These are phyloP conservation scores for Theodoxus fluviatilis DNA, from an alignment of 2,888 invertebrate genomes.

Conservation along the genomic window DNA sequence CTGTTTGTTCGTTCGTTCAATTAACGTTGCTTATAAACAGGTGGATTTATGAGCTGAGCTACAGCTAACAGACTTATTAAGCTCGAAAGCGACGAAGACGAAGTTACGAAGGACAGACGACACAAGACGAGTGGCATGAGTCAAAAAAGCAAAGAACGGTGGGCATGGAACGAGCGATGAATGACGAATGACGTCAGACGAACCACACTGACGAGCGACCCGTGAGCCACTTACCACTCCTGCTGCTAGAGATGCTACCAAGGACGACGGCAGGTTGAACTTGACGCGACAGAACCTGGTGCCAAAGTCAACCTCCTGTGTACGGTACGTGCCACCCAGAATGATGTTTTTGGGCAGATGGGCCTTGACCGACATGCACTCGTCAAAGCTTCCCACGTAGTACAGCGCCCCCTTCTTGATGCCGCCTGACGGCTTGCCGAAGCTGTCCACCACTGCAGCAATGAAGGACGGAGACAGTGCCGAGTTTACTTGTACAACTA, in stretches of 20 bases:
- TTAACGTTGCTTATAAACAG: no score
- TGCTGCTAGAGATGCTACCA: constrained; percentile 13
- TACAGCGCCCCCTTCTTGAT: constrained; percentile 43
- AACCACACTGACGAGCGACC: background rate
- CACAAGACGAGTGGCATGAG: no score
- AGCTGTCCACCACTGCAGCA: constrained; percentile 50
- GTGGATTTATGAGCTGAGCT: no score
- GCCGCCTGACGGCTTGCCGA: constrained; percentile 48
- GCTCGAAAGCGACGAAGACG: no score
- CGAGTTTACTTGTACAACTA: background rate
- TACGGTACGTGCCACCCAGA: constrained; percentile 24
- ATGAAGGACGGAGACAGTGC: background rate
- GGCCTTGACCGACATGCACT: constrained; percentile 38
- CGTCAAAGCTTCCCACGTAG: constrained; percentile 46
- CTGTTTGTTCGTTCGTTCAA: no score
- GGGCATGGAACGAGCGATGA: background rate
- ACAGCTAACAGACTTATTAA: no score
- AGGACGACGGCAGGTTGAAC: constrained; percentile 13
- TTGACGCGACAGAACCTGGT: constrained; percentile 28
- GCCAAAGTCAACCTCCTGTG: constrained; percentile 9
- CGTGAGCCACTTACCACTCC: constrained; percentile 10
- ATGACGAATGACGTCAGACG: background rate
- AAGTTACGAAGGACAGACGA: no score
- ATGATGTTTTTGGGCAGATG: constrained; percentile 23
- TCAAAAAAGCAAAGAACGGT: background rate